Evolutionary conservation across 2,113 vertebrate genomes (phyloP), one percentile per base, ranked within the genome.

Genomic region (Andinoacara biseriatus): DNA sequence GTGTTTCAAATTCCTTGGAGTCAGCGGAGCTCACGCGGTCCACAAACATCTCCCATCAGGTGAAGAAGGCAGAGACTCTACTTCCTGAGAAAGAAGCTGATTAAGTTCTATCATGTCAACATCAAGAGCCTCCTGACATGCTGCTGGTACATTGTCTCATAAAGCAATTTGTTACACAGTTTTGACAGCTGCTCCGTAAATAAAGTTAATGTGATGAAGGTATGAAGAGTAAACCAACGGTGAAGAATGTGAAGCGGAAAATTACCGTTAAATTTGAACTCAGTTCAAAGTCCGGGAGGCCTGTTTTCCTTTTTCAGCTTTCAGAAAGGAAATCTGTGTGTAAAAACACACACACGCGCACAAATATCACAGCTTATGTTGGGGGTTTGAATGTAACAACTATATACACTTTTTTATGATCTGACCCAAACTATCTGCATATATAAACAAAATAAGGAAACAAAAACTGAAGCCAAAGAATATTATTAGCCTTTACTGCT

Each of bases 181-280:
- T 85, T 54, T 87, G 74, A 85, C 84, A 78, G 46, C 24, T 52
- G 56, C 3, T 78, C 31, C 35, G 40, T 89, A 75, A 56, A 77
- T 62, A 52, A 76, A 57, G 17, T 72, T 7, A 75, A 43, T 52
- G 9, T 78, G n/a, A 78, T 80, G 58, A 49, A 17, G 14, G 46
- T 49, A 49, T 2, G 5, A 69, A 52, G 43, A 69, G 24, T 31
- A 2, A 31, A 69, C 57, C 33, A 43, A 26, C 81, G 13, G 10
- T 15, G 43, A 52, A 38, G 59, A 40, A 10, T 52, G 38, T 33
- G 20, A 2, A 10, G 31, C 46, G 7, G 1, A 33, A 38, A 74
- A 78, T 29, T 35, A 57, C 9, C 43, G 40, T 75, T 63, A 74
- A 74, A 3, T 31, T 24, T 83, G 72, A 81, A 33, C 58, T 69